Evolutionary conservation across 2,797 vertebrate genomes (phyloP).

Genomic region (Karalla daura): DNA sequence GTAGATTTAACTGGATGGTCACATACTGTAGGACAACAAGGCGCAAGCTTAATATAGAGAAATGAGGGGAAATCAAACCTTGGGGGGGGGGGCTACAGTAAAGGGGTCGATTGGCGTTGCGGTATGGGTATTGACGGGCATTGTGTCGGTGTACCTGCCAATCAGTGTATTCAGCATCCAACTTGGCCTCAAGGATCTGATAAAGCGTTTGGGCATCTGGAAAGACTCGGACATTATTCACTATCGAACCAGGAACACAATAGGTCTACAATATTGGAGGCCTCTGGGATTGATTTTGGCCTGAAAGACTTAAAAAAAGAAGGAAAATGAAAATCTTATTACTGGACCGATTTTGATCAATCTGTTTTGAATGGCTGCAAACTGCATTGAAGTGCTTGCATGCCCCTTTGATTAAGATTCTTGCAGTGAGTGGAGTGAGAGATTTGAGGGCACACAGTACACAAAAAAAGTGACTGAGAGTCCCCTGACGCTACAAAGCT

Average conservation of each 20-base stretch:
- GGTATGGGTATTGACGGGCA: too few relatives aligned
- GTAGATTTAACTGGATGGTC: slow-evolving; percentile 65
- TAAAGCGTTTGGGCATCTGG: neutral
- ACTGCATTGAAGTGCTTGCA: neutral
- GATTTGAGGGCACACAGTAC: neutral
- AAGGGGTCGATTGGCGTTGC: too few relatives aligned
- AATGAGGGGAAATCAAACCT: slow-evolving; percentile 46
- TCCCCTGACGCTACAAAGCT: slow-evolving; percentile 42
- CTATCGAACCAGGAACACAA: neutral
- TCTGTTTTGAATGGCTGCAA: neutral
- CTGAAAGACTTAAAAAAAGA: neutral
- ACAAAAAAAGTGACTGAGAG: slow-evolving; percentile 20
- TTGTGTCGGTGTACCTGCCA: too few relatives aligned
- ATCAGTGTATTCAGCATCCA: too few relatives aligned
- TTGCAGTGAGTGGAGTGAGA: neutral
- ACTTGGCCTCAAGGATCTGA: too few relatives aligned
- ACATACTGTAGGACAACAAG: slow-evolving; percentile 42
- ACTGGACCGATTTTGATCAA: neutral
- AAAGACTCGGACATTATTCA: neutral
- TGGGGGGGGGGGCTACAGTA: too few relatives aligned
- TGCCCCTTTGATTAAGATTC: neutral
- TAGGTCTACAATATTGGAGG: neutral
- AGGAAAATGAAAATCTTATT: neutral
- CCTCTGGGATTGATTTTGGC: neutral
- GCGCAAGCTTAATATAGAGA: slow-evolving; percentile 43